phyloP scores from a whole-genome alignment of 2,797 vertebrate genomes.

The Phataginus tricuspis region DNA sequence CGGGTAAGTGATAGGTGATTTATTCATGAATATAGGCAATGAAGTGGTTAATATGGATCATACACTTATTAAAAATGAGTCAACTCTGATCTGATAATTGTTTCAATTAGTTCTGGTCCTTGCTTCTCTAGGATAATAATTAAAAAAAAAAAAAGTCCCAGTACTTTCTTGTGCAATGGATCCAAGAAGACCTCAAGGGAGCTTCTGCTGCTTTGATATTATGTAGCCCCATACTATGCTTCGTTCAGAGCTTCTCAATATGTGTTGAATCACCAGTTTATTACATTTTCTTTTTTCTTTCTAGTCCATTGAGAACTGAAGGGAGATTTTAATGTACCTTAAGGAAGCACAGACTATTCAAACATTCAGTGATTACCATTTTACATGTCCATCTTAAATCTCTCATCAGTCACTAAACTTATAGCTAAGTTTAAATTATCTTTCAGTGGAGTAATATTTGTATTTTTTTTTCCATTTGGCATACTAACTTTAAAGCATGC shows the following conservation, averaged over 20 bases:
- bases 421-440: background rate
- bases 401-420: background rate
- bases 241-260: background rate
- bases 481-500: background rate
- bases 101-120: background rate
- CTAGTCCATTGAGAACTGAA: background rate
- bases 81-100: background rate
- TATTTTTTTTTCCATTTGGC: background rate
- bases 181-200: background rate
- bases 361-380: background rate
- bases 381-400: background rate
- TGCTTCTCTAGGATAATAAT: background rate
- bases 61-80: background rate
- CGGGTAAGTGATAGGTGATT: background rate
- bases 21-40: background rate
- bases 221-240: background rate
- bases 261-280: background rate
- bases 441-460: background rate
- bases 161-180: background rate
- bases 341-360: background rate
- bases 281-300: background rate
- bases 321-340: background rate
- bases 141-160: background rate
- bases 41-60: background rate
- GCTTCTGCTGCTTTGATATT: background rate